Conservation (phyloP, 2,797 vertebrate species). For the Oreochromis mossambicus region DNA sequence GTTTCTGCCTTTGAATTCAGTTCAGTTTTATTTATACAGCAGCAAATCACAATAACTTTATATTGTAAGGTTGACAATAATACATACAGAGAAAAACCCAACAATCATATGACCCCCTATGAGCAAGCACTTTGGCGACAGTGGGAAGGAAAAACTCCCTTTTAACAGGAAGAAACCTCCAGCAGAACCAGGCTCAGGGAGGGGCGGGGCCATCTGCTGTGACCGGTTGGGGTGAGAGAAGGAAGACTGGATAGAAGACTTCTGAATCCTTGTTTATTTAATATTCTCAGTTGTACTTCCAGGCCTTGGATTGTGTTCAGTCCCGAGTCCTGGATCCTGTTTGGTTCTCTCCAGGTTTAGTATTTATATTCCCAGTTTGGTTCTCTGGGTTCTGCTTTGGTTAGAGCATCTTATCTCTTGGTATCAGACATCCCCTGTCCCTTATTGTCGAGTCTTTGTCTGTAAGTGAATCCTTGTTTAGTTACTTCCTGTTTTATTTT, state of each 20-base stretch:
- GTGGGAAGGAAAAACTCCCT: not conserved
- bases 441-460: not conserved
- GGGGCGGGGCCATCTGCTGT: not conserved
- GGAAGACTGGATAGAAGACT: fast-evolving
- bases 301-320: not conserved
- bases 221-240: not conserved
- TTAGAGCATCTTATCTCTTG: not conserved
- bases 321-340: not conserved
- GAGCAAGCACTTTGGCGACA: not conserved
- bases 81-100: fast-evolving
- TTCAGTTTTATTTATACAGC: not conserved
- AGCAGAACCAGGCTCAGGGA: not conserved
- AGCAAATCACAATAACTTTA: not conserved
- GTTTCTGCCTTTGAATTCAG: not conserved
- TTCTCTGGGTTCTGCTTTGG: not conserved
- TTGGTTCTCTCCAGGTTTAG: not conserved
- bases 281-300: fast-evolving
- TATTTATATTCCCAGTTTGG: not conserved
- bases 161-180: not conserved
- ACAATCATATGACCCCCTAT: not conserved
- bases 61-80: fast-evolving
- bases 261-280: not conserved
- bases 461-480: not conserved
- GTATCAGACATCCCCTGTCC: fast-evolving
- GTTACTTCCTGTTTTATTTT: not conserved